phyloP scores from a whole-genome alignment of 2,113 vertebrate species.

The Rhinichthys klamathensis region DNA sequence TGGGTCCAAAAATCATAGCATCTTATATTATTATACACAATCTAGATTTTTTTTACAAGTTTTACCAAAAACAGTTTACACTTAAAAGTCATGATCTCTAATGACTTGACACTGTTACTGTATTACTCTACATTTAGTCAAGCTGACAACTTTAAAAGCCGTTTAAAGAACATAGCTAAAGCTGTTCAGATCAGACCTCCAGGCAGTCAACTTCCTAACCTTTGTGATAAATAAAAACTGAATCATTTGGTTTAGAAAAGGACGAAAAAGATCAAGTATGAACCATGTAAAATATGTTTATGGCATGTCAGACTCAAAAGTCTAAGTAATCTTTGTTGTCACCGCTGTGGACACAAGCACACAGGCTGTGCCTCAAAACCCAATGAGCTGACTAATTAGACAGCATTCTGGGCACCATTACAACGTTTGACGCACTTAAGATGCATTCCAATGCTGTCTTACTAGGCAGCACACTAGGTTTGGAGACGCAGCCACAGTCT shows the following conservation, averaged over 20 bases:
- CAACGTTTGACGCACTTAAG: not conserved
- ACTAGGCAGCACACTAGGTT: not conserved
- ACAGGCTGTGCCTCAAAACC: not conserved
- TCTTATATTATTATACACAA: not conserved
- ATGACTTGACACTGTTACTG: not conserved
- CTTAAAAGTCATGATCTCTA: not conserved
- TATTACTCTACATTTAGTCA: not conserved
- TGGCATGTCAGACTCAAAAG: not conserved
- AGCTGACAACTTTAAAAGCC: not conserved
- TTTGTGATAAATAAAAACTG: not conserved
- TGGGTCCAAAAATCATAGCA: not conserved
- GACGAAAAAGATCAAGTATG: not conserved
- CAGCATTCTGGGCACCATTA: not conserved
- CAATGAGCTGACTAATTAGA: not conserved
- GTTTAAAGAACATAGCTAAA: not conserved
- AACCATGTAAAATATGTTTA: not conserved
- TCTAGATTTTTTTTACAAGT: not conserved
- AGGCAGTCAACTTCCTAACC: not conserved
- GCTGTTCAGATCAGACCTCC: not conserved
- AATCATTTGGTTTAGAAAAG: not conserved
- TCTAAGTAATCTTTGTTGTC: not conserved
- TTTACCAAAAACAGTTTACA: not conserved
- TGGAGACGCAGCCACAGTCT: not conserved
- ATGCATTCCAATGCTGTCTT: not conserved
- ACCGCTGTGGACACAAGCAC: not conserved